phyloP scores from a whole-genome alignment of 2,797 vertebrate genomes.

The Gila robusta region DNA sequence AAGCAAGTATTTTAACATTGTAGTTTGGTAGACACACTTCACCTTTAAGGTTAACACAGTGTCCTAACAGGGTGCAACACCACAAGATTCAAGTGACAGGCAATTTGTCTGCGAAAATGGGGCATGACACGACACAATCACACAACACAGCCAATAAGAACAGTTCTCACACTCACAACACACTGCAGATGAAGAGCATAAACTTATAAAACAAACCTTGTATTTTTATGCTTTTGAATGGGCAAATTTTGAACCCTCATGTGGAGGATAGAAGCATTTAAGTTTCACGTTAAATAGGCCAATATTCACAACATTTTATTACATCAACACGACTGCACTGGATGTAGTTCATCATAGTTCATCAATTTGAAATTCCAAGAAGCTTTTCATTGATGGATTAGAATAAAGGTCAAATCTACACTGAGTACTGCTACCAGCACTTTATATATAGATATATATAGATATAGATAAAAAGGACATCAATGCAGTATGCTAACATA shows the following conservation, averaged over 20 bases:
- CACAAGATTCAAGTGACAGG: slow-evolving; percentile 3
- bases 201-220: not conserved
- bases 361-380: slow-evolving; percentile 30
- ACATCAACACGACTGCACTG: not conserved
- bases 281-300: not conserved
- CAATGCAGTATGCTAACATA: not conserved
- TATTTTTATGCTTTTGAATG: not conserved
- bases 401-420: slow-evolving; percentile 24
- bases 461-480: not conserved
- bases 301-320: slow-evolving; percentile 3
- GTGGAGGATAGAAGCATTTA: not conserved
- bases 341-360: not conserved
- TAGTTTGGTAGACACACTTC: not conserved
- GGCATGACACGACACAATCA: not conserved
- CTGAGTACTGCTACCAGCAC: slow-evolving; percentile 1
- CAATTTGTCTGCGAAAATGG: slow-evolving; percentile 16
- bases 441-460: not conserved
- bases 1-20: not conserved
- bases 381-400: slow-evolving; percentile 13
- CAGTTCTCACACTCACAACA: slow-evolving; percentile 10
- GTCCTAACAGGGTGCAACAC: not conserved
- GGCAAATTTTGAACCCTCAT: not conserved
- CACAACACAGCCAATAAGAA: not conserved
- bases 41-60: not conserved
- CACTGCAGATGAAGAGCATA: slow-evolving; percentile 1